These are phyloP conservation scores for Bungarus multicinctus DNA, from an alignment of 2,113 vertebrate species.

Conservation along the genomic window DNA sequence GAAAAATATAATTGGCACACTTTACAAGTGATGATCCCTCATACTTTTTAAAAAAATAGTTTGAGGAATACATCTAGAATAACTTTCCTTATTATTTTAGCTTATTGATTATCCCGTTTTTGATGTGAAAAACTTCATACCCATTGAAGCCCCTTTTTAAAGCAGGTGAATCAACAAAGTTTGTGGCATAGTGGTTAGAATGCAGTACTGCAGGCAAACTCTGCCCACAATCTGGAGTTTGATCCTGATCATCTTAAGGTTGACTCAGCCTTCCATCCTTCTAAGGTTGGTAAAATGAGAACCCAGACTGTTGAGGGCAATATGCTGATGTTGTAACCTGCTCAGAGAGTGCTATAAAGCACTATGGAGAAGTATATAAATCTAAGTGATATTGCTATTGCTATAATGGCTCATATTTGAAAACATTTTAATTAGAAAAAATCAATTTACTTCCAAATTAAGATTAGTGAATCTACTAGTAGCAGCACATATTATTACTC, in stretches of 20 bases:
- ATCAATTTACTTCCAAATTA: neutral
- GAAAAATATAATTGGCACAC: neutral
- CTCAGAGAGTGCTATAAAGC: neutral
- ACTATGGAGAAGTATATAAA: neutral
- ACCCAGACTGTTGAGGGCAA: neutral
- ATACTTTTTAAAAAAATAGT: neutral
- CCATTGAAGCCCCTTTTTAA: neutral
- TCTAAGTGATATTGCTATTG: neutral
- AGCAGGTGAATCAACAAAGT: neutral
- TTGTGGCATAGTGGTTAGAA: neutral
- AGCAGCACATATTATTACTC: neutral
- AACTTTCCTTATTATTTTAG: neutral
- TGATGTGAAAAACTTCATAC: neutral
- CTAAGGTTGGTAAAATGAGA: neutral
- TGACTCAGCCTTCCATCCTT: neutral
- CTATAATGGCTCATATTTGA: neutral
- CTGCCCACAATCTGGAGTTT: neutral
- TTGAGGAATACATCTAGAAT: neutral
- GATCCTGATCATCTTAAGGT: neutral
- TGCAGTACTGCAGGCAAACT: neutral
- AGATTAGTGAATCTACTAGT: neutral
- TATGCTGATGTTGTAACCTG: neutral
- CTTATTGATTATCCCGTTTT: neutral
- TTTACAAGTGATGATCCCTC: neutral
- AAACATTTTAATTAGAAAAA: neutral